These are phyloP conservation scores for Cynaeus angustus DNA, from an alignment of 2,888 invertebrate genomes.

Conservation along the genomic window DNA sequence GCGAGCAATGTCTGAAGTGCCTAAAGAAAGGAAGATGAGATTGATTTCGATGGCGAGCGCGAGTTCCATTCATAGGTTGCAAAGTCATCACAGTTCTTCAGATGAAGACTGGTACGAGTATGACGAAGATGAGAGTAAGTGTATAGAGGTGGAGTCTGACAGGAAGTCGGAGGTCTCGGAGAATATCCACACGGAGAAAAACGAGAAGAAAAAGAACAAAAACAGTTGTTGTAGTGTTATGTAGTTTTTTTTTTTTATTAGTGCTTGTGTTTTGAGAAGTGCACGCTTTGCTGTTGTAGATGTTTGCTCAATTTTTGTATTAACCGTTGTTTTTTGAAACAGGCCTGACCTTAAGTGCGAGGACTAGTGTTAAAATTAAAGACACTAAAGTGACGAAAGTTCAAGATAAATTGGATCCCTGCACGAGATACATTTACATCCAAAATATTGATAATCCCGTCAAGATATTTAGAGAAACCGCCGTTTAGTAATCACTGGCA, in stretches of 20 bases:
- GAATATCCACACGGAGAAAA: conserved; percentile 4
- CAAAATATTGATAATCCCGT: conserved; percentile 69
- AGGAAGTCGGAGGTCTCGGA: conserved; percentile 15
- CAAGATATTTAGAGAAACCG: conserved; percentile 71
- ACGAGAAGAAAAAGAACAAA: conserved; percentile 2
- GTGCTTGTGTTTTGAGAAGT: conserved; percentile 37
- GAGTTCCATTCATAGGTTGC: conserved; percentile 65
- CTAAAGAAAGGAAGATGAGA: conserved; percentile 54
- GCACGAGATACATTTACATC: conserved; percentile 69
- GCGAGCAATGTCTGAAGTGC: conserved; percentile 65
- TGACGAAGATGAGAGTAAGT: conserved; percentile 55
- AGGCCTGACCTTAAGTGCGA: conserved; percentile 62
- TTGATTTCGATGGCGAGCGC: conserved; percentile 58
- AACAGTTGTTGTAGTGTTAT: conserved; percentile 44
- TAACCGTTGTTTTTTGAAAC: conserved; percentile 52
- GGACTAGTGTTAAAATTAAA: conserved; percentile 60
- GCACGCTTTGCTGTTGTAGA: conserved; percentile 51
- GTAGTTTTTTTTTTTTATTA: conserved; percentile 28
- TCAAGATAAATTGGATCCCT: conserved; percentile 63
- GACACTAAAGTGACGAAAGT: conserved; percentile 64
- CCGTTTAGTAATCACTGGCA: conserved; percentile 61
- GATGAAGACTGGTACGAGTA: conserved; percentile 73
- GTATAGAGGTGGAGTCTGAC: conserved; percentile 29
- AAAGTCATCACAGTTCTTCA: conserved; percentile 72
- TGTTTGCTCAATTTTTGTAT: conserved; percentile 51